phyloP scores from a whole-genome alignment of 2,888 invertebrate species.

The Siphlonurus alternatus region DNA sequence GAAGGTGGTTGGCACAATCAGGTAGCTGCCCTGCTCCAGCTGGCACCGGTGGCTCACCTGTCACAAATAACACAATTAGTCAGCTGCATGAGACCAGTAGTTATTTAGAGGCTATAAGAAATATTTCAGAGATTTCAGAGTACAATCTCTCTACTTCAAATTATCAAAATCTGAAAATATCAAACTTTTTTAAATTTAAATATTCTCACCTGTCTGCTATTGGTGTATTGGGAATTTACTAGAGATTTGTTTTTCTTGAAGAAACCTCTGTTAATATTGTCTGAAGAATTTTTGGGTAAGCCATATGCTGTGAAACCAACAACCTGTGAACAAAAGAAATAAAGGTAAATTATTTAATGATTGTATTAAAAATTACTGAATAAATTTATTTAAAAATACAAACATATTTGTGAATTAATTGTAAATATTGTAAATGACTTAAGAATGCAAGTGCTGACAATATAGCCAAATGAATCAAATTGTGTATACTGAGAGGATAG shows the following conservation, averaged over 20 bases:
- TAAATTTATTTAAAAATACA: neutral
- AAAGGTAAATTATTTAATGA: neutral
- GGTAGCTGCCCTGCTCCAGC: constrained; percentile 63
- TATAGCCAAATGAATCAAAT: too few relatives aligned
- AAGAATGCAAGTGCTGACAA: too few relatives aligned
- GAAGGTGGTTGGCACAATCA: constrained; percentile 79
- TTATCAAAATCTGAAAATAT: neutral
- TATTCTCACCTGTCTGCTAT: constrained; percentile 76
- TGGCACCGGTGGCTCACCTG: constrained; percentile 52
- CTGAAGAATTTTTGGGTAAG: constrained; percentile 47
- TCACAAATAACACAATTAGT: too few relatives aligned
- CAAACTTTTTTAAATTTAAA: too few relatives aligned
- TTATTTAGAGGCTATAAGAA: constrained; percentile 11
- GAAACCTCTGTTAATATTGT: constrained; percentile 60
- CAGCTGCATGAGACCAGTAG: neutral
- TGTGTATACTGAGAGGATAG: neutral
- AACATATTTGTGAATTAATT: too few relatives aligned
- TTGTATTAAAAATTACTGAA: neutral
- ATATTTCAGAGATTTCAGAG: too few relatives aligned
- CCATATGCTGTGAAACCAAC: constrained; percentile 81
- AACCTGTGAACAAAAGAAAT: constrained; percentile 25
- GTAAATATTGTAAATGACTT: too few relatives aligned
- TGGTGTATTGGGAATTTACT: constrained; percentile 80
- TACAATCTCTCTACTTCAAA: neutral
- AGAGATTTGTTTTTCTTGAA: constrained; percentile 75